phyloP scores from a whole-genome alignment of 2,888 invertebrate genomes.

The Arge pagana region DNA sequence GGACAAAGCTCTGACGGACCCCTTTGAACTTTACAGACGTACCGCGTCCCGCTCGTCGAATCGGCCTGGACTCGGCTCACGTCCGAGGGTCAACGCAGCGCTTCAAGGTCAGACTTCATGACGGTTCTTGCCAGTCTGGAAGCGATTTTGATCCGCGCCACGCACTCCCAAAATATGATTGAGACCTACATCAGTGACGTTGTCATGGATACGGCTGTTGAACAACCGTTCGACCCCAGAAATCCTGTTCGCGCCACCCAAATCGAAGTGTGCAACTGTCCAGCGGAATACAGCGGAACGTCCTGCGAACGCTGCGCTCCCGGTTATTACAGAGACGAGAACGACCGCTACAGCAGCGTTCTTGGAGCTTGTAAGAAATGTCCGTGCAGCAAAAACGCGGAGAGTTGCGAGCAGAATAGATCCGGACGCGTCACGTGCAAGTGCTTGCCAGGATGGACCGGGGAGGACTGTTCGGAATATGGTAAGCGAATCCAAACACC shows the following conservation, averaged over 20 bases:
- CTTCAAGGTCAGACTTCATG: conserved; percentile 82
- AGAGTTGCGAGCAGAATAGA: conserved; percentile 66
- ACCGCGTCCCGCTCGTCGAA: conserved; percentile 70
- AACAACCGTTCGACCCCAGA: conserved; percentile 64
- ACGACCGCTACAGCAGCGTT: conserved; percentile 59
- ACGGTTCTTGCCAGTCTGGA: conserved; percentile 82
- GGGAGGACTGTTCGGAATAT: conserved; percentile 67
- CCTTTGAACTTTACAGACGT: conserved; percentile 58
- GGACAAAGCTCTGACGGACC: conserved; percentile 30
- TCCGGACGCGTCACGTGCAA: conserved; percentile 66
- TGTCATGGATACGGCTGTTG: conserved; percentile 81
- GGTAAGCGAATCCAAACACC: too few species aligned
- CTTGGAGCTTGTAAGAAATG: conserved; percentile 71
- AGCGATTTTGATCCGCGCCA: conserved; percentile 82
- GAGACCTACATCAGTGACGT: conserved; percentile 80
- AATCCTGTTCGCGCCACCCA: conserved; percentile 74
- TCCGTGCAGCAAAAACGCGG: conserved; percentile 77
- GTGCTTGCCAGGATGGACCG: conserved; percentile 72
- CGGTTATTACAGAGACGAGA: conserved; percentile 73
- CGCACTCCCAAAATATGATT: conserved; percentile 67
- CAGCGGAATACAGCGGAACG: conserved; percentile 77
- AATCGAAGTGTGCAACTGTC: conserved; percentile 88
- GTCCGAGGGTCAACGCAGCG: conserved; percentile 62
- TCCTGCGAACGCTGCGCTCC: conserved; percentile 80
- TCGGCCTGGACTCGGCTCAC: conserved; percentile 68